phyloP scores from a whole-genome alignment of 2,888 invertebrate species.

The Dastarcus helophoroides region DNA sequence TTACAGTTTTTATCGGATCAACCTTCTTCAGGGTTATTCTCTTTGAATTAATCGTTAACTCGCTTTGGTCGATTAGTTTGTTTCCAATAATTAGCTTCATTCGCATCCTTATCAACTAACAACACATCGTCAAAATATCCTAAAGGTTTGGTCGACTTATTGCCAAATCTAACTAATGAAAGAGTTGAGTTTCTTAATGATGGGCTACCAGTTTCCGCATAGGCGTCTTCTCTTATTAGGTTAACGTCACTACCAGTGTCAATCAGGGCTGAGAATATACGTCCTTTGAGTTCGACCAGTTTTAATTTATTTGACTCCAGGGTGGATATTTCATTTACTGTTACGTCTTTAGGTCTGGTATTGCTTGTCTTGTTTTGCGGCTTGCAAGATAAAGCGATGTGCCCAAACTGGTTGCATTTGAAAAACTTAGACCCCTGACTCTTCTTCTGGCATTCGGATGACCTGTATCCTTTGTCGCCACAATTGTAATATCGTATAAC shows the following conservation, averaged over 20 bases:
- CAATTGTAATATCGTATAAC: constrained; percentile 8
- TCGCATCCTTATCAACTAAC: constrained; percentile 3
- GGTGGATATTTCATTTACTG: constrained; percentile 1
- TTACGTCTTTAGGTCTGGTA: too few relatives aligned
- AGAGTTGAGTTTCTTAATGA: neutral
- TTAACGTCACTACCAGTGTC: constrained; percentile 8
- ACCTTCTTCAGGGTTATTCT: too few relatives aligned
- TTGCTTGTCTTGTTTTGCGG: neutral
- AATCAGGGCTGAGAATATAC: constrained; percentile 3
- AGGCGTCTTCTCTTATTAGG: constrained; percentile 7
- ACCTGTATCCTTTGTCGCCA: constrained; percentile 7
- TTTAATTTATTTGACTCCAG: too few relatives aligned
- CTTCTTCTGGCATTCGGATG: constrained; percentile 12
- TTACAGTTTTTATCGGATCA: too few relatives aligned
- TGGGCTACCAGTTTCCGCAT: neutral
- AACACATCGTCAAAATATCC: constrained; percentile 3
- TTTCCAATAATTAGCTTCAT: constrained; percentile 7
- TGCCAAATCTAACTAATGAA: constrained; percentile 1
- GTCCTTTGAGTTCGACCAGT: neutral
- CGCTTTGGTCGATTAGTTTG: constrained; percentile 6
- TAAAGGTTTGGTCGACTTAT: constrained; percentile 1
- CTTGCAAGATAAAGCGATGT: constrained; percentile 10
- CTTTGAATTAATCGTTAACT: constrained; percentile 11
- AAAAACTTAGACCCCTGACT: constrained; percentile 24
- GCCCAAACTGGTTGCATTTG: constrained; percentile 20